Base-by-base conservation (phyloP, 2,888 invertebrate genomes). In the Oegoconia quadripuncta region DNA sequence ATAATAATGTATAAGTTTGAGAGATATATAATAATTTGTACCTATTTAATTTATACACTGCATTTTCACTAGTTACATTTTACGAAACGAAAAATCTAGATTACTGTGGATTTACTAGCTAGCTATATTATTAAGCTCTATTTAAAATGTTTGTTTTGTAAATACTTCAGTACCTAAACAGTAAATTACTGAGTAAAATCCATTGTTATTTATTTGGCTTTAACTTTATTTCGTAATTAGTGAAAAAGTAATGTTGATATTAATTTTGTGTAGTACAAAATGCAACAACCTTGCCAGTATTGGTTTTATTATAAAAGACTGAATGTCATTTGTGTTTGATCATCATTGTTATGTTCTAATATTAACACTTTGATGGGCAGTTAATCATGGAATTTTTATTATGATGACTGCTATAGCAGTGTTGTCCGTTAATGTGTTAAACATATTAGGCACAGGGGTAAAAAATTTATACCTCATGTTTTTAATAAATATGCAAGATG, bases 211-310 rank as follows among this genome's bases (percentile, higher is more conserved):
- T n/a, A n/a, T n/a, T n/a, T n/a, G n/a, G n/a, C n/a, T n/a, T n/a
- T n/a, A n/a, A n/a, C n/a, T 25, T 11, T 8, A 11, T 6, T 18
- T 31, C 20, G 69, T 70, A 72, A 56, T 75, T 79, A 78, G 82
- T 82, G 77, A 76, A 82, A 76, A 67, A 52, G 73, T 72, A 74
- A 57, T 52, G 50, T 56, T 68, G 64, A 68, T 72, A 64, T 64
- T 54, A 57, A 73, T 65, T 74, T 81, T 80, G 74, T 75, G 82
- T 83, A 86, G 87, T 87, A 87, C 87, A 87, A 87, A 84, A 74
- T 80, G 63, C 76, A 83, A 83, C 76, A 79, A 83, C 84, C 86
- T 87, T 87, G 87, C 87, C 87, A 87, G 86, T 87, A 87, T 87
- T 87, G 87, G 87, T 84, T 86, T 74, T 78, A 69, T 81, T 82